phyloP scores from a whole-genome alignment of 2,888 invertebrate species.

The Lasioglossum malachurum region DNA sequence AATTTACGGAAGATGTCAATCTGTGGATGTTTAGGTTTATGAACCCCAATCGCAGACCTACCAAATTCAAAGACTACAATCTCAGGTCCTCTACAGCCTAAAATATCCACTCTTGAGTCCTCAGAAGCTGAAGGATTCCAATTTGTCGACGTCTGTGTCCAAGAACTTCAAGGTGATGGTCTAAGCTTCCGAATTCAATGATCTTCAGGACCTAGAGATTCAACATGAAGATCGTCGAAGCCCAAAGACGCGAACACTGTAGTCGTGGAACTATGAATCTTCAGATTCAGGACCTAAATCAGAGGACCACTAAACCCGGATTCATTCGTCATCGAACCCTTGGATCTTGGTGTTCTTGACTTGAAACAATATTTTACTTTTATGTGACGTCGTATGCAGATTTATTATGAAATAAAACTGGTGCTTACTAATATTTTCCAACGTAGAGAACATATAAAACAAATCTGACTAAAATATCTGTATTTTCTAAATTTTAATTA shows the following conservation, averaged over 20 bases:
- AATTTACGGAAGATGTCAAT: background rate
- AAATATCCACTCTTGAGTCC: background rate
- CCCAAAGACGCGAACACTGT: background rate
- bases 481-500: too few relatives aligned
- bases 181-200: background rate
- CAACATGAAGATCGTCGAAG: background rate
- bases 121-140: background rate
- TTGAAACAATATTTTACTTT: too few relatives aligned
- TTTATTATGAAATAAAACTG: too few relatives aligned
- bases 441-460: too few relatives aligned
- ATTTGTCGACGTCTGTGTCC: background rate
- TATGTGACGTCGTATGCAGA: too few relatives aligned
- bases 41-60: accelerated
- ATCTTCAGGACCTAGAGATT: background rate
- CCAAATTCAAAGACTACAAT: background rate
- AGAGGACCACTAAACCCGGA: background rate
- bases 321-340: background rate
- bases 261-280: background rate
- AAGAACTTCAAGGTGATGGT: background rate
- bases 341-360: background rate
- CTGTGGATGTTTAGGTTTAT: background rate
- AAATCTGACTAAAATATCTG: too few relatives aligned
- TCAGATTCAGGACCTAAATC: background rate
- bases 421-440: too few relatives aligned
- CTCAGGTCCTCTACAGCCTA: background rate